phyloP scores from a whole-genome alignment of 2,797 vertebrate species.

The Alauda arvensis region DNA sequence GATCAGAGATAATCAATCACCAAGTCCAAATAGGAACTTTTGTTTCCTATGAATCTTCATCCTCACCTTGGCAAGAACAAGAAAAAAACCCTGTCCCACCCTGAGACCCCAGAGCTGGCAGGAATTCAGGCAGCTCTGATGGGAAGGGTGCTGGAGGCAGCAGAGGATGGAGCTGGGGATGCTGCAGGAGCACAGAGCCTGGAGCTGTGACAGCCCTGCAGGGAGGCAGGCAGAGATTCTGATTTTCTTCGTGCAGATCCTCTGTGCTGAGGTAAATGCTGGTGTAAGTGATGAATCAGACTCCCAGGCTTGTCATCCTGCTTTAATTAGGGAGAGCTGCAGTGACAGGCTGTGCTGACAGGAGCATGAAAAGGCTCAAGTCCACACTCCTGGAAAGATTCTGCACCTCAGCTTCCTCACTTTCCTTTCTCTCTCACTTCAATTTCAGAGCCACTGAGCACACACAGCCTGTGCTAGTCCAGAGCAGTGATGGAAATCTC shows the following conservation, averaged over 20 bases:
- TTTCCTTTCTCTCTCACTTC: not conserved
- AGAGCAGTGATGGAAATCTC: not conserved
- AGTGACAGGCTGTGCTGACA: not conserved
- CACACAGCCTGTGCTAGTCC: not conserved
- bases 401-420: not conserved
- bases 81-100: too few relatives aligned
- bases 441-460: not conserved
- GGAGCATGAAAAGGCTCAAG: not conserved
- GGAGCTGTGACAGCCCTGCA: not conserved
- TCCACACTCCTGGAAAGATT: not conserved
- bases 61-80: too few relatives aligned
- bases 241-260: not conserved
- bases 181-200: not conserved
- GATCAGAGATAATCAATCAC: too few relatives aligned
- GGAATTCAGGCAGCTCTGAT: not conserved
- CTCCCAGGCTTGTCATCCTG: not conserved
- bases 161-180: not conserved
- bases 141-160: not conserved
- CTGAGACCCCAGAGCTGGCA: not conserved
- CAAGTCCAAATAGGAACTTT: too few relatives aligned
- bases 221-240: not conserved
- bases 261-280: not conserved
- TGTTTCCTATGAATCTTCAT: too few relatives aligned
- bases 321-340: not conserved
- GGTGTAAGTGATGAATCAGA: not conserved